Percentiles rank a stretch among this genome's conserved stretches.
Conservation (phyloP, 92 coral and sea anemone species). For the Isaurus tuberculatus region DNA sequence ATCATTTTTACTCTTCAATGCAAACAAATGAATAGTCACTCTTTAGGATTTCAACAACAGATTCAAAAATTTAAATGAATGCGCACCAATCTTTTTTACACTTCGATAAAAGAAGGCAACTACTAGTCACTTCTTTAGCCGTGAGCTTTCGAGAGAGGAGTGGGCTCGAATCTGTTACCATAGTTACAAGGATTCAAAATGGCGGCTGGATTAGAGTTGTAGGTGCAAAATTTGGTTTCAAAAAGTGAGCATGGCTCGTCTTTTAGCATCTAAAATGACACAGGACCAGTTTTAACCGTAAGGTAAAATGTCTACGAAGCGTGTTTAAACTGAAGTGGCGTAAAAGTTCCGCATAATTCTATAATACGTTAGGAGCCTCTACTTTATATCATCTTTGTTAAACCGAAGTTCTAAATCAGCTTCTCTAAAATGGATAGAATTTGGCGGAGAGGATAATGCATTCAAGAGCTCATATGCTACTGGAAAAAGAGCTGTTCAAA, state of each 20-base stretch:
- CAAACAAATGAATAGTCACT: too few species aligned
- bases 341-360: too few species aligned
- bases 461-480: conserved; percentile 92
- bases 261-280: not conserved
- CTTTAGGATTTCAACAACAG: too few species aligned
- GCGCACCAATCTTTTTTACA: too few species aligned
- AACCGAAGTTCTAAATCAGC: not conserved
- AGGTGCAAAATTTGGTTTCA: not conserved
- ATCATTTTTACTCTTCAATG: too few species aligned
- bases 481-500: conserved; percentile 92
- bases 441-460: conserved; percentile 64
- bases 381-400: too few species aligned
- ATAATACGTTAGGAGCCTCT: too few species aligned
- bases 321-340: not conserved
- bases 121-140: too few species aligned
- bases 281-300: not conserved
- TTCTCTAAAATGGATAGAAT: not conserved
- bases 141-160: not conserved
- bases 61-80: too few species aligned
- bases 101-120: too few species aligned
- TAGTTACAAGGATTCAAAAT: conserved; percentile 31
- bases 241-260: not conserved
- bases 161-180: conserved; percentile 19
- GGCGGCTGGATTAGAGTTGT: conserved; percentile 10
- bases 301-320: not conserved